Evolutionary conservation across 2,888 invertebrate genomes (phyloP).

Genomic region (Rhagonycha lutea): DNA sequence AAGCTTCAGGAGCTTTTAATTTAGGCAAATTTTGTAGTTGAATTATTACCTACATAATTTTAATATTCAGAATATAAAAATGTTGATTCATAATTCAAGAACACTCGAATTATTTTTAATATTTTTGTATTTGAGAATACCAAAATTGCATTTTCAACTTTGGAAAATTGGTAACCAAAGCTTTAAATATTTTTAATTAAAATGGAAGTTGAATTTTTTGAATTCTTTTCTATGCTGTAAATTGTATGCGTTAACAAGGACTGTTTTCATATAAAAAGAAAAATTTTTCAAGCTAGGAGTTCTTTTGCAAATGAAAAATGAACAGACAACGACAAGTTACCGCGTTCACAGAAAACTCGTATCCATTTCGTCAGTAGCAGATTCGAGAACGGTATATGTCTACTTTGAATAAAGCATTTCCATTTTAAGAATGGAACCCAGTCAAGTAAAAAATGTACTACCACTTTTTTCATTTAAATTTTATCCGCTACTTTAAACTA

Average conservation of each 20-base stretch:
- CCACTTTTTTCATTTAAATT: slow-evolving; percentile 13
- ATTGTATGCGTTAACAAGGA: background rate
- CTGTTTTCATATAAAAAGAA: slow-evolving; percentile 1
- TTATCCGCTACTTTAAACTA: slow-evolving; percentile 6
- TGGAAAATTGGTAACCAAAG: background rate
- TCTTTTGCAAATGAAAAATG: slow-evolving; percentile 11
- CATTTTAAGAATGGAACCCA: slow-evolving; percentile 15
- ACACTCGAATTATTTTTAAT: background rate
- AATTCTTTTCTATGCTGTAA: background rate
- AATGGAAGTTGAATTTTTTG: background rate
- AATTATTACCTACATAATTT: background rate
- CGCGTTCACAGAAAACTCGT: slow-evolving; percentile 3
- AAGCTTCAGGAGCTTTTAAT: background rate
- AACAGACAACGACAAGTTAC: slow-evolving; percentile 19
- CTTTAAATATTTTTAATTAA: background rate
- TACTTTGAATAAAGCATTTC: slow-evolving; percentile 19
- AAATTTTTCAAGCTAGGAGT: slow-evolving; percentile 3
- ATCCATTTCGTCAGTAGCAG: slow-evolving; percentile 16
- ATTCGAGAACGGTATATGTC: slow-evolving; percentile 12
- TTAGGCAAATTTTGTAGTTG: background rate
- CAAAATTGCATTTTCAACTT: background rate
- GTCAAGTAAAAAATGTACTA: slow-evolving; percentile 15
- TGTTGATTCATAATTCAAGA: background rate
- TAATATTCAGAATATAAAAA: background rate
- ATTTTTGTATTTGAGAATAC: background rate